A percentile compares a stretch with the other conserved stretches of the same genome.
Evolutionary conservation across 2,797 vertebrate species (phyloP).

Genomic region (Buceros bicornis): DNA sequence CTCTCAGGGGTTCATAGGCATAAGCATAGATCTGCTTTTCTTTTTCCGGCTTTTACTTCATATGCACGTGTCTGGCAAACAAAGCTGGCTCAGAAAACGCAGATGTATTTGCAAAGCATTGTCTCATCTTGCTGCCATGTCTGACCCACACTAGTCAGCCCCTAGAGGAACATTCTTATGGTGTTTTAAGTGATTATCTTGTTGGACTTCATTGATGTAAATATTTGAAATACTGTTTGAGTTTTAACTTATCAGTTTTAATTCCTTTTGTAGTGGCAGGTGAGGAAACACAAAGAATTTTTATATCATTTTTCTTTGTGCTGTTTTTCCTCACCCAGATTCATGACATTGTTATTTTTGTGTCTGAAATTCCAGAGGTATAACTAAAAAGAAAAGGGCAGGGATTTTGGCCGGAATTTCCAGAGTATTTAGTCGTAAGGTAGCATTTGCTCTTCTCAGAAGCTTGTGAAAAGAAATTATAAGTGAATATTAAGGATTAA

Average conservation of each 20-base stretch:
- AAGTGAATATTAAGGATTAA: not conserved
- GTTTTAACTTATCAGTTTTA: constrained; percentile 21
- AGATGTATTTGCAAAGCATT: not conserved
- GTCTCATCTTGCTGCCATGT: not conserved
- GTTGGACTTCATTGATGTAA: not conserved
- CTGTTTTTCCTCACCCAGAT: not conserved
- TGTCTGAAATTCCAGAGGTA: not conserved
- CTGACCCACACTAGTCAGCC: not conserved
- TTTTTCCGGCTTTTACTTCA: constrained; percentile 30
- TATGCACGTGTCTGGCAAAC: not conserved
- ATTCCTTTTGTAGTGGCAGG: constrained; percentile 7
- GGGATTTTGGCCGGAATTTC: not conserved
- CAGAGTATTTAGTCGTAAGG: not conserved
- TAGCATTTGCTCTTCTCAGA: constrained; percentile 3
- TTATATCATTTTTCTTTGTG: constrained; percentile 17
- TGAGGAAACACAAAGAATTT: not conserved
- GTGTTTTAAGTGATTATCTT: constrained; percentile 5
- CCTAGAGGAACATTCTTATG: not conserved
- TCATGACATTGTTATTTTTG: not conserved
- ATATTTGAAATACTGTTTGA: constrained; percentile 11
- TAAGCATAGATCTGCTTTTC: constrained; percentile 5
- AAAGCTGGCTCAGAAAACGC: not conserved
- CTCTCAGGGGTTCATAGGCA: not conserved
- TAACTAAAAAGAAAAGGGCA: not conserved
- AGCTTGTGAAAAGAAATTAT: not conserved